phyloP scores from a whole-genome alignment of 2,888 invertebrate species.

The Caenorhabditis japonica region DNA sequence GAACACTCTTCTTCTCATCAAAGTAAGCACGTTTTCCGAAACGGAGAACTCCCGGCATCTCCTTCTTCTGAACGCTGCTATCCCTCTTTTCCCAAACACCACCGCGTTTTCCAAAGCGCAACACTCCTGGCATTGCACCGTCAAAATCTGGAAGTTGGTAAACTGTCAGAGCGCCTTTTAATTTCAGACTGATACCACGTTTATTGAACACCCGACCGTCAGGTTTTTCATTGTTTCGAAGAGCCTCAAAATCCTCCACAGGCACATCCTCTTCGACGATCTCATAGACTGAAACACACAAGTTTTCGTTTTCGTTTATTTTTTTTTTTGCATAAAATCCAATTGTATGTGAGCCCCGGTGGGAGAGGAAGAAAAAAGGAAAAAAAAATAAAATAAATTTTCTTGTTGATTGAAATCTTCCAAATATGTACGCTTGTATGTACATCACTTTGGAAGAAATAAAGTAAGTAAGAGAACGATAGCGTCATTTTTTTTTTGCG shows the following conservation, averaged over 20 bases:
- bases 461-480: no score
- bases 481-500: constrained; percentile 37
- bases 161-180: no score
- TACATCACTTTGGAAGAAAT: constrained; percentile 24
- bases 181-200: no score
- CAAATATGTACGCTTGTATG: no score
- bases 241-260: constrained; percentile 44
- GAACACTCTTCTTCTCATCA: constrained; percentile 65
- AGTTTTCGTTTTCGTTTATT: not conserved
- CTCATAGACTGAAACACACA: constrained; percentile 47
- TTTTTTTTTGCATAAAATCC: constrained; percentile 1
- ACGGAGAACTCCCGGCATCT: constrained; percentile 62
- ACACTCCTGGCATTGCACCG: constrained; percentile 72
- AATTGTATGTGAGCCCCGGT: constrained; percentile 11
- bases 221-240: constrained; percentile 38
- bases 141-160: constrained; percentile 63
- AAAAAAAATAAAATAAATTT: constrained; percentile 4
- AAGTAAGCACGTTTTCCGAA: constrained; percentile 61
- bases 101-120: constrained; percentile 74
- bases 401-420: constrained; percentile 47
- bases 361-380: constrained; percentile 6
- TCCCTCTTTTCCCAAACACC: constrained; percentile 54
- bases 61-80: constrained; percentile 59
- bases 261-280: constrained; percentile 52
- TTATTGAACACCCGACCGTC: constrained; percentile 51